Base-by-base conservation (phyloP, 2,888 invertebrate genomes). In the Cotesia congregata region DNA sequence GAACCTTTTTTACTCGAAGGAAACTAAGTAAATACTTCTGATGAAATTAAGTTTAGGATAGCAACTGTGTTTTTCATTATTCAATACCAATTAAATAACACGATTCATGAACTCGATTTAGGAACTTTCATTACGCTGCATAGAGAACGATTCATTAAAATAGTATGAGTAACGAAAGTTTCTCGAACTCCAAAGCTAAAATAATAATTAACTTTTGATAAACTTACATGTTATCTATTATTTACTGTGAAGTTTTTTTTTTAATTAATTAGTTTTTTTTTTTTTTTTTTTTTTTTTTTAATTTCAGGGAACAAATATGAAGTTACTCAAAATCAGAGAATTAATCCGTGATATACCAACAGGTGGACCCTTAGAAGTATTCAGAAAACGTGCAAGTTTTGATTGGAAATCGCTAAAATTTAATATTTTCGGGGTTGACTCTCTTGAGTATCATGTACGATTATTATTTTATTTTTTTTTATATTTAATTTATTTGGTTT, bases 381-480 rank as follows among this genome's bases (percentile, higher is more conserved):
- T 95, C 88, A 93, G 98, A 82, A 94, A 93, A 82, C 92, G 92
- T 80, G 94, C 96, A 0, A 93, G 94, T 15, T 97, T 98, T 85
- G 93, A 96, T 87, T 97, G 97, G 96, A 97, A 96, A 89, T 92
- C 93, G 79, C 91, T 98, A 89, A 95, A 94, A 86, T 86, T 95
- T 65, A 92, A 95, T 74, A 91, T 97, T 78, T 96, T 97, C 87
- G 95, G 95, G 80, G 94, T 94, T 85, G 94, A 95, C 71, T 90
- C 93, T 79, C 89, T 97, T 50, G 92, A 93, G 87, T 92, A 94
- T 78, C 96, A 97, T 93, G 98, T 97, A 89, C 12, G n/a, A 67
- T 41, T 17, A 6, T 20, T 30, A 30, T 3, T 30, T 30, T 30
- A 30, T 30, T 30, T 30, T 30, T 30, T 30, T 30, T 30, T 30